Evolutionary conservation across 1,140 invertebrate genomes (phyloP).

Genomic region (Vanessa tameamea): DNA sequence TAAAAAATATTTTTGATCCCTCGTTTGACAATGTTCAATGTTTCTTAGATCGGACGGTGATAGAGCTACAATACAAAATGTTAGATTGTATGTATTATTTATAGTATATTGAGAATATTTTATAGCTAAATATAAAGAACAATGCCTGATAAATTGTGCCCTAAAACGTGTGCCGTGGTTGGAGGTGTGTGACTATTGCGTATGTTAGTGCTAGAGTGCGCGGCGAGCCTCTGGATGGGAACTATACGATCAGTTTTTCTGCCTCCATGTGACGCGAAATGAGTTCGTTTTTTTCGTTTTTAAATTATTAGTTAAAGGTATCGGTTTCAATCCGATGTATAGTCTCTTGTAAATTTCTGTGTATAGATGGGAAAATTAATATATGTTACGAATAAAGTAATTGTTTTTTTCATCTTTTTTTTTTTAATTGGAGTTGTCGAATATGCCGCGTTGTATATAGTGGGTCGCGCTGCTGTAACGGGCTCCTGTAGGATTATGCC

Average conservation of each 20-base stretch:
- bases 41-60: constrained; percentile 59
- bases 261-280: constrained; percentile 35
- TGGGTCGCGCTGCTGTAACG: constrained; percentile 39
- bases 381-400: constrained; percentile 73
- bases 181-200: constrained; percentile 51
- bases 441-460: constrained; percentile 62
- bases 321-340: constrained; percentile 53
- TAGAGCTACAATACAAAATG: constrained; percentile 69
- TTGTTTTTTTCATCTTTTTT: constrained; percentile 57
- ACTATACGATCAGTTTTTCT: constrained; percentile 28
- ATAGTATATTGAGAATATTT: constrained; percentile 66
- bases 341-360: constrained; percentile 78
- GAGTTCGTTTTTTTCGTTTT: constrained; percentile 48
- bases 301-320: constrained; percentile 67
- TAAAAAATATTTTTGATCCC: constrained; percentile 22
- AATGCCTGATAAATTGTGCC: constrained; percentile 74
- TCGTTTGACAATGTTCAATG: constrained; percentile 47
- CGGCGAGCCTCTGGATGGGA: constrained; percentile 44
- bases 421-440: constrained; percentile 49
- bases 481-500: constrained; percentile 58
- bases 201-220: constrained; percentile 47
- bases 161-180: constrained; percentile 68
- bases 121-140: constrained; percentile 63
- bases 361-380: constrained; percentile 79
- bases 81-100: constrained; percentile 67